Evolutionary conservation across 2,888 invertebrate genomes (phyloP).

Genomic region (Caenorhabditis doughertyi): DNA sequence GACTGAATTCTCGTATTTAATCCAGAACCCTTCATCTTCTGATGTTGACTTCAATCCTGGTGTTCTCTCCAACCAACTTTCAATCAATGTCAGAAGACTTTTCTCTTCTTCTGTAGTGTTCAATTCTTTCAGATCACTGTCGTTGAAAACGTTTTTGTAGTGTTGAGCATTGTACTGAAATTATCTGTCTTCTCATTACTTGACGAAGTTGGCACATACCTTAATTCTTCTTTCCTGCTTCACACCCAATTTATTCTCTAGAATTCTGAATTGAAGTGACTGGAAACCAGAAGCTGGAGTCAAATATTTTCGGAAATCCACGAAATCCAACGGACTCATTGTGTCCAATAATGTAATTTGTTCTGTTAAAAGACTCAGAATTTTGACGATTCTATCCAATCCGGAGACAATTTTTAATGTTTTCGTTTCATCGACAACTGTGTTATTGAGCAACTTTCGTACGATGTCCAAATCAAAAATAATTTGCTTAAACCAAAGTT

Average conservation of each 20-base stretch:
- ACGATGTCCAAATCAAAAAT: conserved; percentile 97
- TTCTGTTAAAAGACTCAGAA: conserved; percentile 93
- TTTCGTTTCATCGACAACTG: conserved; percentile 90
- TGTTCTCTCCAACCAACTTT: conserved; percentile 88
- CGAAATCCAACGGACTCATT: conserved; percentile 98
- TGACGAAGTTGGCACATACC: conserved; percentile 49
- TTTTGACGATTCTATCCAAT: conserved; percentile 93
- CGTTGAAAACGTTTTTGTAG: conserved; percentile 85
- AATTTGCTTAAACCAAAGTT: conserved; percentile 99
- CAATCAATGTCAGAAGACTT: conserved; percentile 91
- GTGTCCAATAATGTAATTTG: conserved; percentile 98
- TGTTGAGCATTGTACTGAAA: conserved; percentile 90
- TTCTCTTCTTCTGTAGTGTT: conserved; percentile 88
- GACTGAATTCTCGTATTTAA: conserved; percentile 88
- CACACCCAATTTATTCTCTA: conserved; percentile 93
- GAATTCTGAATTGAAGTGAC: conserved; percentile 93
- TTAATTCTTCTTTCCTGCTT: conserved; percentile 67
- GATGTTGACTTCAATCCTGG: conserved; percentile 89
- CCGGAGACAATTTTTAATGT: conserved; percentile 94
- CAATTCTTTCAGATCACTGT: conserved; percentile 65
- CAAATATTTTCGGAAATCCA: conserved; percentile 95
- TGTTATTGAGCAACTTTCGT: conserved; percentile 87
- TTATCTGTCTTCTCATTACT: background rate
- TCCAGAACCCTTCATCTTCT: conserved; percentile 91
- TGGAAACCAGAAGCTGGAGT: conserved; percentile 98